Conservation (phyloP, 2,888 invertebrate species). For the Troides oblongomaculatus region DNA sequence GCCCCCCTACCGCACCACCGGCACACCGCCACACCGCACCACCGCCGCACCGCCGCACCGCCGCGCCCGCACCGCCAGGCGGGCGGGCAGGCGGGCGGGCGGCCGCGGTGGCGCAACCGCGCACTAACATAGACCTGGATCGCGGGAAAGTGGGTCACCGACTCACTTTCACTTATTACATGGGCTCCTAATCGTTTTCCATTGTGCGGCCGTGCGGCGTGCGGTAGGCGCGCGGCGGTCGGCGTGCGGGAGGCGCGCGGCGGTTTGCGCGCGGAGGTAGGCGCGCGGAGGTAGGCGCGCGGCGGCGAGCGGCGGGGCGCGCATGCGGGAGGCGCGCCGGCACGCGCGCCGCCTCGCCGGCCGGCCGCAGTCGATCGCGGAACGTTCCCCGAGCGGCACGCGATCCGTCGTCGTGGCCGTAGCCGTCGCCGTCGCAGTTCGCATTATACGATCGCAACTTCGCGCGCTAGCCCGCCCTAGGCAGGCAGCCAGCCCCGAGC, state of each 20-base stretch:
- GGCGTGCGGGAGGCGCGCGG: constrained; percentile 70
- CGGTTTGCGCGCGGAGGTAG: constrained; percentile 77
- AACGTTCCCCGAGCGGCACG: constrained; percentile 66
- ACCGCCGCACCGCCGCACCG: constrained; percentile 46
- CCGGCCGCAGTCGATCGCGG: constrained; percentile 78
- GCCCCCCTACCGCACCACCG: constrained; percentile 66
- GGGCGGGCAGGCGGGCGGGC: constrained; percentile 64
- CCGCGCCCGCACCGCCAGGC: constrained; percentile 78
- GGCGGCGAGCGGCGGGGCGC: constrained; percentile 70
- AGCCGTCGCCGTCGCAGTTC: background rate
- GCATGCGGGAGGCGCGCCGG: constrained; percentile 76
- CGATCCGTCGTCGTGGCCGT: constrained; percentile 44
- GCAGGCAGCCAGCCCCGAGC: constrained; percentile 43
- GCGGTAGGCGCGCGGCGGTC: constrained; percentile 72
- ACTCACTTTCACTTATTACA: constrained; percentile 94
- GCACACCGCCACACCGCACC: constrained; percentile 48
- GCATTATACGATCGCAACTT: constrained; percentile 14
- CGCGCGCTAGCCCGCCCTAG: constrained; percentile 36
- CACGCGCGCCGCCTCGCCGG: constrained; percentile 76
- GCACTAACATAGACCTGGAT: constrained; percentile 95
- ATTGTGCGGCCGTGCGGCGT: constrained; percentile 80
- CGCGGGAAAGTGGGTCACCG: constrained; percentile 94
- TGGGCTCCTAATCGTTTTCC: constrained; percentile 87
- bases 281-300: constrained; percentile 61
- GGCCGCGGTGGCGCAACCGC: constrained; percentile 78